Percentiles rank a stretch among this genome's conserved stretches.
Evolutionary conservation across 2,888 invertebrate genomes (phyloP).

Genomic region (Phaonia tiefii): DNA sequence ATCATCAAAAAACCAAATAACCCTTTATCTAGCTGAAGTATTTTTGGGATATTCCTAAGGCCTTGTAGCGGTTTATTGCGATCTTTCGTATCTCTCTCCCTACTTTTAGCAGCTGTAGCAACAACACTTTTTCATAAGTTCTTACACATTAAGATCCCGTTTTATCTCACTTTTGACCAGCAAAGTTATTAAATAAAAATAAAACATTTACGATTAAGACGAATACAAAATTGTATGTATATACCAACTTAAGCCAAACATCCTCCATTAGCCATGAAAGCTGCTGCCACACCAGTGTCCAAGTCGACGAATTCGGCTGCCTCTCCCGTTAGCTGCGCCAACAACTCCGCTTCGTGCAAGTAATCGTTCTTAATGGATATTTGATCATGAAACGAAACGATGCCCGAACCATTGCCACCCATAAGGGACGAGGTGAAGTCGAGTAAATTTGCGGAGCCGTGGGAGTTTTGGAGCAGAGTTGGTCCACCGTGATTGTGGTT

Average conservation of each 20-base stretch:
- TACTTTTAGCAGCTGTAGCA: conserved; percentile 33
- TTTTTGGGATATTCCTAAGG: conserved; percentile 55
- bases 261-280: conserved; percentile 79
- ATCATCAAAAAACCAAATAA: no score
- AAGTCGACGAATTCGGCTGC: conserved; percentile 79
- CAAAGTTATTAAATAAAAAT: conserved; percentile 68
- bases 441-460: conserved; percentile 67
- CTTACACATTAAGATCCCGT: conserved; percentile 68
- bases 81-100: conserved; percentile 55
- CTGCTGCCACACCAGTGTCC: conserved; percentile 78
- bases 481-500: conserved; percentile 72
- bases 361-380: conserved; percentile 78
- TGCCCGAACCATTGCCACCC: conserved; percentile 68
- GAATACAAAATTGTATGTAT: conserved; percentile 37
- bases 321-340: conserved; percentile 77
- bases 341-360: conserved; percentile 75
- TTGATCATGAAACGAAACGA: conserved; percentile 77
- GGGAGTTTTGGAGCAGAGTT: conserved; percentile 69
- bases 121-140: conserved; percentile 9
- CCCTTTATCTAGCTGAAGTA: neutral
- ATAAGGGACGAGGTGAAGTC: conserved; percentile 70
- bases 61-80: conserved; percentile 28
- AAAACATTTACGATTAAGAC: conserved; percentile 39
- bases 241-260: conserved; percentile 79
- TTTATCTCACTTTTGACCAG: conserved; percentile 64